Evolutionary conservation across 2,888 invertebrate genomes (phyloP).

Genomic region (Junonia oenone): DNA sequence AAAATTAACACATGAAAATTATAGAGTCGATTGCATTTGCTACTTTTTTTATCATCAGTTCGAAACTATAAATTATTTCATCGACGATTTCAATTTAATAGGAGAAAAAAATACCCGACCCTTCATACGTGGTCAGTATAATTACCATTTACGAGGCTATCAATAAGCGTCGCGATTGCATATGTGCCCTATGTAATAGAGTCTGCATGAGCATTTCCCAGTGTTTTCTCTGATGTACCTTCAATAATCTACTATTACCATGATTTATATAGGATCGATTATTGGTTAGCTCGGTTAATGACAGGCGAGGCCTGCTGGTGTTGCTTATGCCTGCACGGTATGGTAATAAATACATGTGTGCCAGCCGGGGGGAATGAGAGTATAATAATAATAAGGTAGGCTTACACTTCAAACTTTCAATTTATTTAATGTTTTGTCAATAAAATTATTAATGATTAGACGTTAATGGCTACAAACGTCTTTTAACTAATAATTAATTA

Average conservation of each 20-base stretch:
- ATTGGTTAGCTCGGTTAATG: slow-evolving; percentile 64
- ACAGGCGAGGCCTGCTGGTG: slow-evolving; percentile 54
- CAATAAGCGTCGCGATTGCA: slow-evolving; percentile 73
- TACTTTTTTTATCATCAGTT: neutral
- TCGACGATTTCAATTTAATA: neutral
- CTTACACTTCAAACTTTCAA: neutral
- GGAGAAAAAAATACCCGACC: neutral
- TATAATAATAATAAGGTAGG: slow-evolving; percentile 7
- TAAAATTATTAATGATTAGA: too few species aligned
- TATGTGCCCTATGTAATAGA: slow-evolving; percentile 63
- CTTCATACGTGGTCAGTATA: slow-evolving; percentile 17
- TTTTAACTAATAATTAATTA: too few species aligned
- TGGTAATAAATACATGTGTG: slow-evolving; percentile 46
- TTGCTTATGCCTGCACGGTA: slow-evolving; percentile 52
- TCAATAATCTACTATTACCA: slow-evolving; percentile 75
- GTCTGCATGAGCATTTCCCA: slow-evolving; percentile 63
- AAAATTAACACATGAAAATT: neutral
- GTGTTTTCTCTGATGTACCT: slow-evolving; percentile 65
- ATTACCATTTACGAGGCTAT: slow-evolving; percentile 54
- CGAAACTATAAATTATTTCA: neutral
- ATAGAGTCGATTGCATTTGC: neutral
- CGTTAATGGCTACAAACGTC: too few species aligned
- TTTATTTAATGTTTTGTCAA: neutral
- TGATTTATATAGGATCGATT: slow-evolving; percentile 74
- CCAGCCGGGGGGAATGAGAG: slow-evolving; percentile 36